These are phyloP conservation scores for Pangasius sanitwongsei DNA, from an alignment of 2,797 vertebrate genomes.

Conservation along the genomic window DNA sequence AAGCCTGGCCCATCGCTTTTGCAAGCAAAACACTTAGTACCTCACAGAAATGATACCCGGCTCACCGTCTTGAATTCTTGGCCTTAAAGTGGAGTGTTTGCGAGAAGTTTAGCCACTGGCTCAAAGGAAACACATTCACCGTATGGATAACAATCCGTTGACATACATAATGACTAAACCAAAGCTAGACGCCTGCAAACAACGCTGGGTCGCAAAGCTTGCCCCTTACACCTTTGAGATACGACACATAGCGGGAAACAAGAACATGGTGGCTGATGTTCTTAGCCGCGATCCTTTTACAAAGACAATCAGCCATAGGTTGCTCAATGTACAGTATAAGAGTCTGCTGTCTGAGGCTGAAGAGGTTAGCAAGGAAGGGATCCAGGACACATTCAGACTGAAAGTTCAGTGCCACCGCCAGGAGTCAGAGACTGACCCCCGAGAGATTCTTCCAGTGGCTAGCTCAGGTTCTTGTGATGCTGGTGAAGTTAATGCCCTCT, in stretches of 20 bases:
- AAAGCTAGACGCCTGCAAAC: conserved; percentile 49
- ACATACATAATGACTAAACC: conserved; percentile 49
- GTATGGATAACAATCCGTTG: conserved; percentile 43
- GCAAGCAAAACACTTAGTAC: conserved; percentile 41
- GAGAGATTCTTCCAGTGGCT: too few species aligned
- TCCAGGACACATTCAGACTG: conserved; percentile 23
- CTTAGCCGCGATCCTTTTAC: conserved; percentile 48
- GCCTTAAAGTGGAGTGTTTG: conserved; percentile 53
- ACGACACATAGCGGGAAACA: conserved; percentile 43
- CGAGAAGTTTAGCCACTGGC: conserved; percentile 53
- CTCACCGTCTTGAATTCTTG: conserved; percentile 46
- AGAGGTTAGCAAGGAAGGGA: conserved; percentile 3
- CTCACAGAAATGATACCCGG: conserved; percentile 41
- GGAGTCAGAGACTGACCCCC: neutral
- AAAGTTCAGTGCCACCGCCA: conserved; percentile 16
- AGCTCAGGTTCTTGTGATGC: neutral
- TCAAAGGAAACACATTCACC: conserved; percentile 45
- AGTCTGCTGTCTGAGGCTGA: conserved; percentile 29
- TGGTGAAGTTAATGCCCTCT: conserved; percentile 5
- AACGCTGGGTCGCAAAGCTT: conserved; percentile 48
- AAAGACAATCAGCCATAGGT: conserved; percentile 14
- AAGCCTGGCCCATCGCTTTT: conserved; percentile 39
- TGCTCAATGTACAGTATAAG: conserved; percentile 25
- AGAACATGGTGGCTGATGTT: conserved; percentile 48
- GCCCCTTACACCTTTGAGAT: conserved; percentile 49